Evolutionary conservation across 2,888 invertebrate genomes (phyloP).

Genomic region (Aquatica leii): DNA sequence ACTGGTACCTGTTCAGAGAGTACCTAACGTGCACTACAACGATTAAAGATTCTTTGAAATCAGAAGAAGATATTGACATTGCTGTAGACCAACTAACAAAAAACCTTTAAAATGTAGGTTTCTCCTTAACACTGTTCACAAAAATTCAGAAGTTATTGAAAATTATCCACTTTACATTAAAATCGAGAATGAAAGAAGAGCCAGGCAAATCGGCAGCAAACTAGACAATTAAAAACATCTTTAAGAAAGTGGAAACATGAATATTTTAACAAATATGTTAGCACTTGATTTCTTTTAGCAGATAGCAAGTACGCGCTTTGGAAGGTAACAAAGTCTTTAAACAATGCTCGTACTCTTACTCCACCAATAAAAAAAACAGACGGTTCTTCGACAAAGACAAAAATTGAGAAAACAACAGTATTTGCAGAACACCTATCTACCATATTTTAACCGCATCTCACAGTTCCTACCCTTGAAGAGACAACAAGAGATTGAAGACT

Average conservation of each 20-base stretch:
- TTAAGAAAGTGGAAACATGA: neutral
- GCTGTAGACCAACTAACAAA: slow-evolving; percentile 11
- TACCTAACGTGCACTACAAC: slow-evolving; percentile 16
- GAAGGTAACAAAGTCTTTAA: slow-evolving; percentile 2
- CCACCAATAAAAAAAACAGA: slow-evolving; percentile 17
- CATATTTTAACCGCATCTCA: slow-evolving; percentile 4
- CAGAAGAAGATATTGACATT: slow-evolving; percentile 13
- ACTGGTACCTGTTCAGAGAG: slow-evolving; percentile 33
- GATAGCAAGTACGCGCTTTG: slow-evolving; percentile 13
- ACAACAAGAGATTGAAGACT: slow-evolving; percentile 2
- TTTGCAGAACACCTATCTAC: slow-evolving; percentile 13
- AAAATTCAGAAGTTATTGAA: neutral
- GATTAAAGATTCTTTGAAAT: slow-evolving; percentile 12
- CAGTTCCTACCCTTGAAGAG: neutral
- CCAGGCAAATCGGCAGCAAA: neutral
- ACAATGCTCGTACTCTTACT: neutral
- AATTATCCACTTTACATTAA: neutral
- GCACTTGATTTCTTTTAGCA: neutral
- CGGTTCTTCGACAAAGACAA: slow-evolving; percentile 10
- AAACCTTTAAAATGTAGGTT: neutral
- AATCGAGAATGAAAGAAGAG: neutral
- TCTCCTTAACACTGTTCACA: neutral
- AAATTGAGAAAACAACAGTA: neutral
- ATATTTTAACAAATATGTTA: neutral
- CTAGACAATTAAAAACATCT: neutral